These are phyloP conservation scores for Eremobia ochroleuca DNA, from an alignment of 2,888 invertebrate genomes.

Conservation along the genomic window DNA sequence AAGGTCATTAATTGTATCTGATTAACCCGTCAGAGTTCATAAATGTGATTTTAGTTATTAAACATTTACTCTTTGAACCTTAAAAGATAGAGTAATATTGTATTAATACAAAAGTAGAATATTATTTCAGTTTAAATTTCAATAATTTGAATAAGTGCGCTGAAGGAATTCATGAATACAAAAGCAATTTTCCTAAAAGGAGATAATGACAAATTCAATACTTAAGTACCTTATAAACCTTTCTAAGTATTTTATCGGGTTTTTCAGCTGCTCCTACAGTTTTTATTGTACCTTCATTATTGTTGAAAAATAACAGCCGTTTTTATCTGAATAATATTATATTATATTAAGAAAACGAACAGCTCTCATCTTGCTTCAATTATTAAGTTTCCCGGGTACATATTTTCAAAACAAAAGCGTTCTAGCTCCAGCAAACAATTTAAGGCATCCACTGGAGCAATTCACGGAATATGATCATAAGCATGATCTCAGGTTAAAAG, in stretches of 20 bases:
- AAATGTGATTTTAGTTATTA: background rate
- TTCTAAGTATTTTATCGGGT: background rate
- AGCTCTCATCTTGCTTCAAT: background rate
- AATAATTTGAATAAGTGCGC: constrained; percentile 13
- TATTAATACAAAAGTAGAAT: background rate
- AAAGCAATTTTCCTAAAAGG: constrained; percentile 16
- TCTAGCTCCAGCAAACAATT: constrained; percentile 30
- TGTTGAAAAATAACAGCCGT: background rate
- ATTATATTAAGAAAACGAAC: background rate
- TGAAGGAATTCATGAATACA: constrained; percentile 11
- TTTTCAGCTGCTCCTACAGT: background rate
- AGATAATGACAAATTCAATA: background rate
- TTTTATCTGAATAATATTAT: background rate
- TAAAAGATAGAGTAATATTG: background rate
- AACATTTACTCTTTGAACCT: background rate
- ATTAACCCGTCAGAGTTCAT: background rate
- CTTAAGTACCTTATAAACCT: background rate
- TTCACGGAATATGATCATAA: constrained; percentile 60
- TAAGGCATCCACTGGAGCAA: constrained; percentile 39
- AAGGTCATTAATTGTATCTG: background rate
- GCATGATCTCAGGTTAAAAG: constrained; percentile 55
- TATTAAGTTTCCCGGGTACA: background rate
- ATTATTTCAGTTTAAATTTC: constrained; percentile 1
- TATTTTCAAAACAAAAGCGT: constrained; percentile 34
- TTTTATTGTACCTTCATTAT: background rate